A percentile compares a stretch with the other conserved stretches of the same genome.
These are phyloP conservation scores for Tinea pellionella DNA, from an alignment of 2,888 invertebrate genomes.

Conservation along the genomic window DNA sequence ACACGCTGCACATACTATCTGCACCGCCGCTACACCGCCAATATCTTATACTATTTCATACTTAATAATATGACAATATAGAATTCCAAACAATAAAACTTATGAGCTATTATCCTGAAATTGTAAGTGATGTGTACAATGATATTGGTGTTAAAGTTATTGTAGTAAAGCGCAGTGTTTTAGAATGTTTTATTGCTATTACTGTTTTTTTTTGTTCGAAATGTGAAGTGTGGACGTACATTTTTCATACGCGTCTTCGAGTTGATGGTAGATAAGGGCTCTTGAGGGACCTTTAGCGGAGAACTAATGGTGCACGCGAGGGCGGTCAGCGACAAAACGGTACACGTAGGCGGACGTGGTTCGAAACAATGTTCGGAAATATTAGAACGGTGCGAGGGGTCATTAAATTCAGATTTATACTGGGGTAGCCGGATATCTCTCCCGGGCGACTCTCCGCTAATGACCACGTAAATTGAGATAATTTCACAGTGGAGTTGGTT, in stretches of 20 bases:
- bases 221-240: conserved; percentile 5
- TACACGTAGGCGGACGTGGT: conserved; percentile 24
- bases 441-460: conserved; percentile 63
- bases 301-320: conserved; percentile 10
- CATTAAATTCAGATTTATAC: conserved; percentile 69
- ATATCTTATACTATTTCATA: neutral
- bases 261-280: conserved; percentile 10
- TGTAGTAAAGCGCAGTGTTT: neutral
- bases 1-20: conserved; percentile 51
- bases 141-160: neutral
- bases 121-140: neutral
- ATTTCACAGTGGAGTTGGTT: conserved; percentile 52
- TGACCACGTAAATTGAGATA: conserved; percentile 71
- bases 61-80: neutral
- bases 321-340: conserved; percentile 6
- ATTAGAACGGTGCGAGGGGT: conserved; percentile 43
- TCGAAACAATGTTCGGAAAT: conserved; percentile 54
- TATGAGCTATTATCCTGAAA: neutral
- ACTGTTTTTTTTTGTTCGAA: neutral
- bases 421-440: conserved; percentile 59
- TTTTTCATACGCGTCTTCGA: conserved; percentile 10
- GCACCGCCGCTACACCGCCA: conserved; percentile 15
- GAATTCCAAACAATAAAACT: conserved; percentile 1
- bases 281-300: conserved; percentile 8
- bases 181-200: neutral